phyloP scores from a whole-genome alignment of 2,113 vertebrate species.

The Chrysemys picta region DNA sequence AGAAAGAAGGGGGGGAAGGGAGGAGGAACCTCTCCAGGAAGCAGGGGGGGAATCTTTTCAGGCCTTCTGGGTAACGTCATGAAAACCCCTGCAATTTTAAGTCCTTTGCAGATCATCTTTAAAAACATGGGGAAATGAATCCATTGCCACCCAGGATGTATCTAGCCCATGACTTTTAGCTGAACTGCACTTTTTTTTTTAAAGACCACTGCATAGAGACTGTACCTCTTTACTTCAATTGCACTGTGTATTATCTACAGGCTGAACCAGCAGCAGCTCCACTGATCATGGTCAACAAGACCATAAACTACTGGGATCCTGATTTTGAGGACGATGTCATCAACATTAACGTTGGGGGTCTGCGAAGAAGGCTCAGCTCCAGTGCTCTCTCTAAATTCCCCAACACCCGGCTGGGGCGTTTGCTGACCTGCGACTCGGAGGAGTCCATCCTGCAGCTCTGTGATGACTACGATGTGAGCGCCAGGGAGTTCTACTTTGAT shows the following conservation, averaged over 20 bases:
- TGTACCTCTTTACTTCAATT: background rate
- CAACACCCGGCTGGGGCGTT: conserved; percentile 92
- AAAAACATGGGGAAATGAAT: background rate
- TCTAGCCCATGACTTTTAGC: background rate
- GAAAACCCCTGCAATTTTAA: background rate
- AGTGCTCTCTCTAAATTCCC: conserved; percentile 92
- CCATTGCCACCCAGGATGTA: background rate
- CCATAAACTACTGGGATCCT: conserved; percentile 80
- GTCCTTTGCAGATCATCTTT: background rate
- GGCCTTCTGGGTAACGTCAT: too few species aligned
- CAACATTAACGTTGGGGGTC: conserved; percentile 94
- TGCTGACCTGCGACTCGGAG: conserved; percentile 90
- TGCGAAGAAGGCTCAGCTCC: conserved; percentile 89
- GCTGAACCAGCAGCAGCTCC: conserved; percentile 45
- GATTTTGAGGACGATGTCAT: conserved; percentile 85
- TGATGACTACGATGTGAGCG: conserved; percentile 94
- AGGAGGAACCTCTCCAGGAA: background rate
- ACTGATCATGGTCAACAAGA: conserved; percentile 88
- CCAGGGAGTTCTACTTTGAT: conserved; percentile 96
- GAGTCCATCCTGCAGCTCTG: conserved; percentile 95
- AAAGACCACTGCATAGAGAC: background rate
- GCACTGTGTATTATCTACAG: background rate
- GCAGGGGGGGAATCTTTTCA: too few species aligned
- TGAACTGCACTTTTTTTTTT: background rate
- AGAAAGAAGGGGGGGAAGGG: background rate